Percentiles rank a stretch among this genome's conserved stretches.
Conservation (phyloP, 2,888 invertebrate genomes). For the Drosophila parthenogenetica region DNA sequence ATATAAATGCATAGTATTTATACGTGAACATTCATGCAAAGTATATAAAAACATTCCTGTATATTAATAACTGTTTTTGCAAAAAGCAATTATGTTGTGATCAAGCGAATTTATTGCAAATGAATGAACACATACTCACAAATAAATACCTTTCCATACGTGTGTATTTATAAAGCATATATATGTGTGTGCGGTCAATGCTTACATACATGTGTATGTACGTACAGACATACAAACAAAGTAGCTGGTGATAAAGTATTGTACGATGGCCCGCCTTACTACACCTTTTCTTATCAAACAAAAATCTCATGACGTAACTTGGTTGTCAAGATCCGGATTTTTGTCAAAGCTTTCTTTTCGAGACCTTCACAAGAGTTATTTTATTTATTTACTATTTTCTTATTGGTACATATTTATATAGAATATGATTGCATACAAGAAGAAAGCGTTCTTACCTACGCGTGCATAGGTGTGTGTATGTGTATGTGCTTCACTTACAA, state of each 20-base stretch:
- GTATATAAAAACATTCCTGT: background rate
- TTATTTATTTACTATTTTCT: too few species aligned
- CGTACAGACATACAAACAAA: slow-evolving; percentile 13
- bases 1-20: background rate
- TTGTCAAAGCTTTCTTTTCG: background rate
- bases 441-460: slow-evolving; percentile 9
- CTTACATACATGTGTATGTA: background rate
- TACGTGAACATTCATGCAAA: background rate
- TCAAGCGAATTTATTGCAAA: background rate
- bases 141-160: slow-evolving; percentile 1
- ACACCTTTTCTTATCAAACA: slow-evolving; percentile 21
- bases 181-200: slow-evolving; percentile 1
- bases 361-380: too few species aligned
- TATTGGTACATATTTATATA: background rate
- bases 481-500: slow-evolving; percentile 1
- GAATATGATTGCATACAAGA: background rate
- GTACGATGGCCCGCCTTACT: slow-evolving; percentile 4
- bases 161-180: background rate
- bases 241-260: slow-evolving; percentile 22
- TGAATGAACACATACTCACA: slow-evolving; percentile 7
- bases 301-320: slow-evolving; percentile 19
- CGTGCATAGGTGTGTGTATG: background rate
- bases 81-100: slow-evolving; percentile 9
- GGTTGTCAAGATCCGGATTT: slow-evolving; percentile 5
- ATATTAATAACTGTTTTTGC: background rate